These are phyloP conservation scores for Drosophila monieri DNA, from an alignment of 2,888 invertebrate genomes.

Conservation along the genomic window DNA sequence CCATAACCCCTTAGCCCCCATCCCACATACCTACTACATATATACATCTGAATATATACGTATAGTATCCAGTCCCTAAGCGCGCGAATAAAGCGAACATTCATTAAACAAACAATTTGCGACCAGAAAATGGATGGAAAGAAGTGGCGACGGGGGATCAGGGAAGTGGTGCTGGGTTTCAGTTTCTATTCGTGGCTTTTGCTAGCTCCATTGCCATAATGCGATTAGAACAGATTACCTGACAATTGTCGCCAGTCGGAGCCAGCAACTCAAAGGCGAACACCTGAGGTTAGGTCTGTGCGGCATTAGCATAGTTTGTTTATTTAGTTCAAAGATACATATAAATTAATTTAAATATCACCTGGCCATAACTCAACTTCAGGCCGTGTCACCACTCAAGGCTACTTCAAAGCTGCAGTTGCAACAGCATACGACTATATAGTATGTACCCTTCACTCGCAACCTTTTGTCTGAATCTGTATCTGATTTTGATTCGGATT, in stretches of 20 bases:
- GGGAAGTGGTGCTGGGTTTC: constrained; percentile 1
- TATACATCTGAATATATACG: neutral
- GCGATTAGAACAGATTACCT: constrained; percentile 80
- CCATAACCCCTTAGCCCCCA: constrained; percentile 34
- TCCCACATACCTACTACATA: neutral
- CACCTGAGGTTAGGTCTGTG: constrained; percentile 58
- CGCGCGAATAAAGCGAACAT: constrained; percentile 45
- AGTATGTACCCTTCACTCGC: constrained; percentile 67
- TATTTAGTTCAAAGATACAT: constrained; percentile 72
- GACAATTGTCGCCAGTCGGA: constrained; percentile 64
- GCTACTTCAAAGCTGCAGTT: constrained; percentile 58
- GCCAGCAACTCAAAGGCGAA: constrained; percentile 22
- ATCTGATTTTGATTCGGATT: constrained; percentile 10
- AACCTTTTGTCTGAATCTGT: constrained; percentile 49
- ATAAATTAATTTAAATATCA: constrained; percentile 76
- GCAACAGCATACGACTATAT: constrained; percentile 38
- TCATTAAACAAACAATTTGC: constrained; percentile 62
- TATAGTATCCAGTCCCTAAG: constrained; percentile 27
- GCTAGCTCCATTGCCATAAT: constrained; percentile 60
- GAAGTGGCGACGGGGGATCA: neutral
- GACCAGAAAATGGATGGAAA: constrained; percentile 1
- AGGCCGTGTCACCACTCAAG: constrained; percentile 64
- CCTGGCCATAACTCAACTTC: constrained; percentile 70
- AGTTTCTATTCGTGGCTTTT: constrained; percentile 23
- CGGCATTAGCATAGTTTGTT: constrained; percentile 73